A percentile compares a stretch with the other conserved stretches of the same genome.
phyloP scores from a whole-genome alignment of 2,797 vertebrate species.

The Syngnathus acus region DNA sequence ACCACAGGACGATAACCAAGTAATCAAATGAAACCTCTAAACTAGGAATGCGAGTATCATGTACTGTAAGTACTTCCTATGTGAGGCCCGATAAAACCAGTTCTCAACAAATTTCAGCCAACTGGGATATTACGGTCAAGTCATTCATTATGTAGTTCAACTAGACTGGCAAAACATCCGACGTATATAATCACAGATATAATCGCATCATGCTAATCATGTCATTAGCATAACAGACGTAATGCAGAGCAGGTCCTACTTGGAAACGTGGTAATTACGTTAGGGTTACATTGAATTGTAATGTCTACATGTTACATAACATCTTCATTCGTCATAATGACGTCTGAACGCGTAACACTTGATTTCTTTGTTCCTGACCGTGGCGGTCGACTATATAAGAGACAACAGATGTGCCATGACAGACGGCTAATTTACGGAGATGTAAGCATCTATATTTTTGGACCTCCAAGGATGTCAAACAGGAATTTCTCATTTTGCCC shows the following conservation, averaged over 20 bases:
- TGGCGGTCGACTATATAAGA: not conserved
- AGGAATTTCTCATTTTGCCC: slow-evolving; percentile 11
- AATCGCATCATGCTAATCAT: not conserved
- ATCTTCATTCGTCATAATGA: not conserved
- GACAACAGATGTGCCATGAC: not conserved
- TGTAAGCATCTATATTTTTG: slow-evolving; percentile 1
- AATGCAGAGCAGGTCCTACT: slow-evolving; percentile 7
- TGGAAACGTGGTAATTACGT: slow-evolving; percentile 8
- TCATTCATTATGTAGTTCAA: not conserved
- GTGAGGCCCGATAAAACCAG: not conserved
- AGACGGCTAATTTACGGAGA: not conserved
- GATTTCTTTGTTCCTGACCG: not conserved
- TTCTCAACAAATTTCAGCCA: not conserved
- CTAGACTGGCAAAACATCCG: not conserved
- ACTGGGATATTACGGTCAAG: not conserved
- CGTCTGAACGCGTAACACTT: not conserved
- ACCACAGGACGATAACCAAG: not conserved
- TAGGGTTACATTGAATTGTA: slow-evolving; percentile 36
- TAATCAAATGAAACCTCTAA: slow-evolving; percentile 3
- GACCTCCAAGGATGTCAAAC: slow-evolving; percentile 32
- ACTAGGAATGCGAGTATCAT: not conserved
- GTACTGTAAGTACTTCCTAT: not conserved
- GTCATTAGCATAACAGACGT: slow-evolving; percentile 10
- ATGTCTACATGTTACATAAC: slow-evolving; percentile 35
- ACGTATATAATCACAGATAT: not conserved